A percentile compares a stretch with the other conserved stretches of the same genome.
Evolutionary conservation across 35 echinoderm and acorn worm genomes (phyloP).

Genomic region (Stichopus chloronotus): DNA sequence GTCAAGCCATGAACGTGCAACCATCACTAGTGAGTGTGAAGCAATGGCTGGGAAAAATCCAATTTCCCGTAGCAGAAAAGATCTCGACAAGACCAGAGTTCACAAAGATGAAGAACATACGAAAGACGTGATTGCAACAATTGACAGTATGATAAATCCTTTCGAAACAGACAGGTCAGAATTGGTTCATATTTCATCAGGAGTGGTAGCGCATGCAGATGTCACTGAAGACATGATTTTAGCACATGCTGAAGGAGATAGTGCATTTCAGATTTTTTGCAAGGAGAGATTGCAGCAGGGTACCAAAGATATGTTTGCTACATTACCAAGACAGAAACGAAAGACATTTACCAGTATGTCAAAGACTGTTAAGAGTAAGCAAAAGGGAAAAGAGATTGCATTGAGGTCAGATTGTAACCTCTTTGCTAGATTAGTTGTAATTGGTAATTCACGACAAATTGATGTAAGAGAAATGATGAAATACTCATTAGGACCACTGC

Average conservation of each 20-base stretch:
- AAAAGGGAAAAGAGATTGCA: not conserved
- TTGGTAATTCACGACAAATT: conserved; percentile 40
- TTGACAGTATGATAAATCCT: conserved; percentile 30
- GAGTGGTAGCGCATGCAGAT: not conserved
- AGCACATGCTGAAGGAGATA: not conserved
- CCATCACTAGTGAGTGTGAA: not conserved
- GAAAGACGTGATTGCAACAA: not conserved
- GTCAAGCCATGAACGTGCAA: not conserved
- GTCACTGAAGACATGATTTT: not conserved
- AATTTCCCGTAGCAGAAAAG: not conserved
- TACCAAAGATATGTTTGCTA: not conserved
- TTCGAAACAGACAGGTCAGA: not conserved
- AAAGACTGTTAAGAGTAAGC: not conserved
- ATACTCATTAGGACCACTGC: conserved; percentile 60
- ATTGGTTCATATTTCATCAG: not conserved
- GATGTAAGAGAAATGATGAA: conserved; percentile 49
- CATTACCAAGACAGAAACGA: not conserved
- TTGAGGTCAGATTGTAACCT: not conserved
- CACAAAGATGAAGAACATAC: not conserved
- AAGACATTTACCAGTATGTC: not conserved
- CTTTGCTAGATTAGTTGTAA: conserved; percentile 3
- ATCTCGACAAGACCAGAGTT: not conserved
- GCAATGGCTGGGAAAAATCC: not conserved
- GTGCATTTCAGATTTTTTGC: not conserved
- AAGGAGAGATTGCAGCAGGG: not conserved